Conservation (phyloP, 37 sponge, comb jelly and placozoan genomes). For the Chondrilla cf. caribensis region DNA sequence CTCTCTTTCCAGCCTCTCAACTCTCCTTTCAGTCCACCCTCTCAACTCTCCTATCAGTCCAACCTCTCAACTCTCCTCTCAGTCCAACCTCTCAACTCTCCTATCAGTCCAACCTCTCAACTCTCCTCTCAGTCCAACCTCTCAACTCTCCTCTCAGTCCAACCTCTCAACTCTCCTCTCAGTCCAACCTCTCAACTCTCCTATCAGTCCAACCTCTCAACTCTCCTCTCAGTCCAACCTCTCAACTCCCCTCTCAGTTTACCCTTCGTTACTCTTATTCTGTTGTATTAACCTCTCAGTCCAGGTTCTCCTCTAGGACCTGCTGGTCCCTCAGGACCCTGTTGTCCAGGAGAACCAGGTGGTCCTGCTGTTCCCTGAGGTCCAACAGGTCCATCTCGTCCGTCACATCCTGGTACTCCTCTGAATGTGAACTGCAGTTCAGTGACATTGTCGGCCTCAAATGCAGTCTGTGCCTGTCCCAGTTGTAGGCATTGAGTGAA, state of each 20-base stretch:
- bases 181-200: neutral
- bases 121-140: neutral
- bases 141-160: neutral
- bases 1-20: no score
- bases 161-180: neutral
- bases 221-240: neutral
- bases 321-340: constrained; percentile 5
- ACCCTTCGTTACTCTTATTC: no score
- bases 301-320: constrained; percentile 6
- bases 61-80: neutral
- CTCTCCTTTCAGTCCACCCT: no score
- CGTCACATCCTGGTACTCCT: constrained; percentile 20
- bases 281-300: neutral
- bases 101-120: neutral
- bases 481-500: no score
- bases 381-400: constrained; percentile 32
- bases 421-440: constrained; percentile 24
- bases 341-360: constrained; percentile 52
- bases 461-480: neutral
- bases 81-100: neutral
- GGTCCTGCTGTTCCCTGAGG: constrained; percentile 44
- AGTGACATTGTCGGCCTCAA: constrained; percentile 18
- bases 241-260: no score
- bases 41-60: no score
- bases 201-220: neutral